Conservation (phyloP, 2,113 vertebrate genomes). For the Nothobranchius furzeri region DNA sequence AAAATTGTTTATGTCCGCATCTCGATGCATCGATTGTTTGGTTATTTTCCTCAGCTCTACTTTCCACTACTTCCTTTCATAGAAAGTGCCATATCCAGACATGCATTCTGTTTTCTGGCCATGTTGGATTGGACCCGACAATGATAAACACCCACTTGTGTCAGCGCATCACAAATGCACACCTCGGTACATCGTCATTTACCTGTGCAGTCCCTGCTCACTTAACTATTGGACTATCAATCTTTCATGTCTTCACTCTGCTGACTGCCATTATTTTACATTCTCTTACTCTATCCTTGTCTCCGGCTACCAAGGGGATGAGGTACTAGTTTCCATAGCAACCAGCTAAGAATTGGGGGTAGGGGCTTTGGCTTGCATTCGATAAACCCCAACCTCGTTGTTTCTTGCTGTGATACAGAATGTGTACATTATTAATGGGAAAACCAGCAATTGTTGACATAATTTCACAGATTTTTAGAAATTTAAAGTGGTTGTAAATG, state of each 20-base stretch:
- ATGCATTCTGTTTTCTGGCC: conserved; percentile 1
- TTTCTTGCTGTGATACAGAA: background rate
- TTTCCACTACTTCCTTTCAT: background rate
- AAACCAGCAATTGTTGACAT: conserved; percentile 35
- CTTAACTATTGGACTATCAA: background rate
- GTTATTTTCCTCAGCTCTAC: too few relatives aligned
- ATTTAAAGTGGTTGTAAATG: conserved; percentile 3
- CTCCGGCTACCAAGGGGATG: conserved; percentile 47
- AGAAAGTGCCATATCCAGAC: conserved; percentile 4
- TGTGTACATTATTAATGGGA: conserved; percentile 33
- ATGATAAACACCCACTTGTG: background rate
- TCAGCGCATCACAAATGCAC: conserved; percentile 1
- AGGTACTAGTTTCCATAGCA: conserved; percentile 76
- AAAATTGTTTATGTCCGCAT: too few relatives aligned
- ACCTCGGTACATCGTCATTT: background rate
- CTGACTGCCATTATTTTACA: conserved; percentile 17
- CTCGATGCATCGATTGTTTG: too few relatives aligned
- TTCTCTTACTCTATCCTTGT: conserved; percentile 51
- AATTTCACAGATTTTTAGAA: conserved; percentile 28
- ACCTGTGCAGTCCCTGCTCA: background rate
- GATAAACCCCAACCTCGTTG: conserved; percentile 37
- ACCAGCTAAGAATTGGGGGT: conserved; percentile 70
- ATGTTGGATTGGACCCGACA: background rate
- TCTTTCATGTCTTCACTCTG: conserved; percentile 13
- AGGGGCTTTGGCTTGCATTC: conserved; percentile 57